Evolutionary conservation across 2,888 invertebrate genomes (phyloP).

Genomic region (Diaphora mendica): DNA sequence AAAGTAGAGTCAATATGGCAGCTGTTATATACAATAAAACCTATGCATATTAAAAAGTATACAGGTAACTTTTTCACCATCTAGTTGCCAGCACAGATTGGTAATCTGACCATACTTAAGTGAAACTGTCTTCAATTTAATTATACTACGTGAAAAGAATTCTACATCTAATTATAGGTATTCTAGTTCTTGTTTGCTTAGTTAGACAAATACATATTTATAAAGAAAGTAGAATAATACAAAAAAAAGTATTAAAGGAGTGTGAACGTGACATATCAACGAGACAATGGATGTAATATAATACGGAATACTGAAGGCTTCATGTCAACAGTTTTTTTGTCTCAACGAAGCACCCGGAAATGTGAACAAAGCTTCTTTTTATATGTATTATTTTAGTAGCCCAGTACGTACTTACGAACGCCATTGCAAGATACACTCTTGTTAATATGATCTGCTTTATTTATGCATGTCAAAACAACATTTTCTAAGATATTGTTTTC

Average conservation of each 20-base stretch:
- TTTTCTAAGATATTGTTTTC: neutral
- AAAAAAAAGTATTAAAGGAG: conserved; percentile 1
- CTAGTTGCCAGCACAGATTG: neutral
- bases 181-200: neutral
- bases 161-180: neutral
- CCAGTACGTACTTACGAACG: neutral
- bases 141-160: neutral
- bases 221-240: conserved; percentile 2
- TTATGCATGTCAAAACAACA: neutral
- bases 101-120: neutral
- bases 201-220: neutral
- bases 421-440: neutral
- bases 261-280: conserved; percentile 18
- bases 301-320: conserved; percentile 16
- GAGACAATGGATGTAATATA: conserved; percentile 18
- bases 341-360: neutral
- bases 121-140: neutral
- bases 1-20: no score
- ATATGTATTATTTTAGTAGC: neutral
- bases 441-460: neutral
- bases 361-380: conserved; percentile 7
- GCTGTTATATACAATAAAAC: no score
- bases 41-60: no score
- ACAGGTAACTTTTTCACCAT: neutral
- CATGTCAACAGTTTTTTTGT: conserved; percentile 13